Percentiles rank a stretch among this genome's conserved stretches.
These are phyloP conservation scores for Cherax quadricarinatus DNA, from an alignment of 1,140 invertebrate species.

Conservation along the genomic window DNA sequence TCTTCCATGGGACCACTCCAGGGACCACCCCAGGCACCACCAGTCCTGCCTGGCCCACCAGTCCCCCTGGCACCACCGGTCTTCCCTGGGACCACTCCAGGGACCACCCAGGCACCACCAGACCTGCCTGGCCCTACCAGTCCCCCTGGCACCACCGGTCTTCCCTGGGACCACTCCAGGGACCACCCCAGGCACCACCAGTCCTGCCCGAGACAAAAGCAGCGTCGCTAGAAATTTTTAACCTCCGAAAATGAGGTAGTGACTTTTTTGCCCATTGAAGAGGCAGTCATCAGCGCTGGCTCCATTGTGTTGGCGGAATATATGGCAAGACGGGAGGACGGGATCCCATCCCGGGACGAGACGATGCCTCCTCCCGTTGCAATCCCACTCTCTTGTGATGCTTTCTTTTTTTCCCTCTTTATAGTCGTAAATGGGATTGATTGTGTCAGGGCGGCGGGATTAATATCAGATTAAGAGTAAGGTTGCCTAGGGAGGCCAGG, in stretches of 20 bases:
- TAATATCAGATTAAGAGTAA: conserved; percentile 26
- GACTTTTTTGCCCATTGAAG: conserved; percentile 43
- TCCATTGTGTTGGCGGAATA: conserved; percentile 41
- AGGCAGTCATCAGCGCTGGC: conserved; percentile 37
- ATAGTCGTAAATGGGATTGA: conserved; percentile 44
- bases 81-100: background rate
- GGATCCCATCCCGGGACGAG: background rate
- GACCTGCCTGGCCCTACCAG: background rate
- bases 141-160: background rate
- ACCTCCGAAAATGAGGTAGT: conserved; percentile 37
- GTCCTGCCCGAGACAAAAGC: conserved; percentile 22
- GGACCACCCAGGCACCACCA: background rate
- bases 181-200: background rate
- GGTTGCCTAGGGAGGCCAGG: background rate
- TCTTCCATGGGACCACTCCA: background rate
- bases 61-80: background rate
- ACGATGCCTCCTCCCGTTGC: background rate
- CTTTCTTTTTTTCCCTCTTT: background rate
- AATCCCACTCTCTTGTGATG: conserved; percentile 5
- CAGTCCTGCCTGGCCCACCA: background rate
- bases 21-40: background rate
- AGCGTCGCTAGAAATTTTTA: conserved; percentile 44
- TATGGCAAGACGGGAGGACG: conserved; percentile 27
- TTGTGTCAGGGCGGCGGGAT: conserved; percentile 1
- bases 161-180: background rate